Evolutionary conservation across 2,888 invertebrate species (phyloP).

Genomic region (Ormyrus nitidulus): DNA sequence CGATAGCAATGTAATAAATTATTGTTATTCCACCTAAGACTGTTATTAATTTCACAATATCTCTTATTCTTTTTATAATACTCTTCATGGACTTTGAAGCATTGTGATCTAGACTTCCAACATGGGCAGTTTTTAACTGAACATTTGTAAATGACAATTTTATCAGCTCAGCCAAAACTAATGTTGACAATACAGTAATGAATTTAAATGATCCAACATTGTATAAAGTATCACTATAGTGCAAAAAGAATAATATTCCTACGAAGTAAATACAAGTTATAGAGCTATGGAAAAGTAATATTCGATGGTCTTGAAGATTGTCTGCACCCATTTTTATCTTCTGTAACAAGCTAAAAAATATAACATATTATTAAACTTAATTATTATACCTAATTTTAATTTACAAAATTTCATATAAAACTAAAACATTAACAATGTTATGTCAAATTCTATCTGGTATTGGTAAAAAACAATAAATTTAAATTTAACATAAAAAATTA

Average conservation of each 20-base stretch:
- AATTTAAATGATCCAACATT: slow-evolving; percentile 79
- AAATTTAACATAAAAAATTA: too few species aligned
- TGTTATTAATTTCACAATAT: slow-evolving; percentile 77
- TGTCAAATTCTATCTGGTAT: too few species aligned
- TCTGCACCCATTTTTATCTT: slow-evolving; percentile 59
- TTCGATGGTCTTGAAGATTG: slow-evolving; percentile 62
- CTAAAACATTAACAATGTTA: too few species aligned
- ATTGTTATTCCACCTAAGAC: slow-evolving; percentile 76
- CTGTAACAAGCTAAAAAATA: slow-evolving; percentile 33
- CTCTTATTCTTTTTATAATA: slow-evolving; percentile 75
- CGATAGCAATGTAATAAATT: slow-evolving; percentile 79
- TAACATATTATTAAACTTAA: slow-evolving; percentile 11
- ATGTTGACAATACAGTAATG: slow-evolving; percentile 70
- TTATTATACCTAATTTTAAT: too few species aligned
- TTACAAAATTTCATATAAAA: too few species aligned
- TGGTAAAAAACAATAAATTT: too few species aligned
- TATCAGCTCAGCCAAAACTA: slow-evolving; percentile 77
- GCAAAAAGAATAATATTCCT: slow-evolving; percentile 78
- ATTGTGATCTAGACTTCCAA: slow-evolving; percentile 70
- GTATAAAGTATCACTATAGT: slow-evolving; percentile 79
- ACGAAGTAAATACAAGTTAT: slow-evolving; percentile 81
- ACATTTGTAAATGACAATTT: slow-evolving; percentile 75
- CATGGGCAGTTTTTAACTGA: slow-evolving; percentile 62
- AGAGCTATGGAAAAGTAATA: slow-evolving; percentile 76
- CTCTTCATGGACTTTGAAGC: slow-evolving; percentile 73